Evolutionary conservation across 2,888 invertebrate species (phyloP).

Genomic region (Megamerina dolium): DNA sequence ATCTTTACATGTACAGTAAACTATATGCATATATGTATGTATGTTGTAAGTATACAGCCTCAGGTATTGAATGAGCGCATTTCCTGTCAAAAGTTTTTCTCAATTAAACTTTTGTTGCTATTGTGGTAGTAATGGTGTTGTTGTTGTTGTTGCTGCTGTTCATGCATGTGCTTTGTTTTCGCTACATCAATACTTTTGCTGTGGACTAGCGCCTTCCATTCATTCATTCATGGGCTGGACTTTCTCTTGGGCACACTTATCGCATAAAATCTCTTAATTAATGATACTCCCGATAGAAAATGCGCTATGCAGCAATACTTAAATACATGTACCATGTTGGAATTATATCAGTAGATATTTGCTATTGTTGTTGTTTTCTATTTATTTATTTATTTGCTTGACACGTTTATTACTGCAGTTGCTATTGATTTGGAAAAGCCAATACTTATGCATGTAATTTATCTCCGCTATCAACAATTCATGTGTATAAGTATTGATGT

Average conservation of each 20-base stretch:
- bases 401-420: constrained; percentile 5
- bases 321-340: no score
- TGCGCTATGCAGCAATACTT: constrained; percentile 19
- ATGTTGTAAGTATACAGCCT: no score
- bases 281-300: constrained; percentile 46
- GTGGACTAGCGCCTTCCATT: background rate
- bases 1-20: no score
- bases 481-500: no score
- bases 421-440: constrained; percentile 2
- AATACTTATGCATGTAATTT: no score
- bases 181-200: background rate
- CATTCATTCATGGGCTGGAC: background rate
- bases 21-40: no score
- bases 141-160: background rate
- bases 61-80: no score
- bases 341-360: no score
- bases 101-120: background rate
- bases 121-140: background rate
- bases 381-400: background rate
- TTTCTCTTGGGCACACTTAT: constrained; percentile 2
- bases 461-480: no score
- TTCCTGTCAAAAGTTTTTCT: constrained; percentile 1
- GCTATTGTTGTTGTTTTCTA: background rate
- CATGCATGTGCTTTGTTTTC: background rate
- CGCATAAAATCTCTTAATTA: constrained; percentile 32